Conservation (phyloP, 2,797 vertebrate genomes). For the Coregonus sp. region DNA sequence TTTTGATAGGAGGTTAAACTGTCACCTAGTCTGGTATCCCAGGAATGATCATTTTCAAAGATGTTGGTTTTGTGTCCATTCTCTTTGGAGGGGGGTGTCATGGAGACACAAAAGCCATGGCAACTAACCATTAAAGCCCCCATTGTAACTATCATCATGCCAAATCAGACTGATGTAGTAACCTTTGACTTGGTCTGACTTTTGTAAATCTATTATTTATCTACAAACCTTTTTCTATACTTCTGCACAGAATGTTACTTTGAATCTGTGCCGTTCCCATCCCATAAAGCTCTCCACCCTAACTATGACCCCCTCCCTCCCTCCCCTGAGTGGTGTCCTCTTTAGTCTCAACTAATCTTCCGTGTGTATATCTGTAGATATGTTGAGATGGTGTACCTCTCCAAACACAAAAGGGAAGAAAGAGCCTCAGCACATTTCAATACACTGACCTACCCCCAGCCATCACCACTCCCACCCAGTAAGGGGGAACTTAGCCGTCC, state of each 20-base stretch:
- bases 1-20: not conserved
- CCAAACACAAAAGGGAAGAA: slow-evolving; percentile 64
- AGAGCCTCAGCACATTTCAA: slow-evolving; percentile 69
- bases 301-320: not conserved
- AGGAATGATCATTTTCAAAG: slow-evolving; percentile 56
- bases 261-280: slow-evolving; percentile 6
- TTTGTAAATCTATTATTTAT: slow-evolving; percentile 9
- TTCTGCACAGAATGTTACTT: not conserved
- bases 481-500: slow-evolving; percentile 71
- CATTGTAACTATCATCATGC: slow-evolving; percentile 66
- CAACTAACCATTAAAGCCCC: slow-evolving; percentile 70
- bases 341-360: slow-evolving; percentile 35
- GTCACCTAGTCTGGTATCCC: slow-evolving; percentile 40
- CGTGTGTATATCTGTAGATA: slow-evolving; percentile 18
- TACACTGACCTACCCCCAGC: slow-evolving; percentile 72
- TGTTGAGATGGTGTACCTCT: slow-evolving; percentile 52
- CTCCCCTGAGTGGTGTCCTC: slow-evolving; percentile 21
- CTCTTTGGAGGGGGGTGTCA: slow-evolving; percentile 38
- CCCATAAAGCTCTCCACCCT: slow-evolving; percentile 15
- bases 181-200: slow-evolving; percentile 15
- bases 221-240: not conserved
- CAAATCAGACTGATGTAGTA: slow-evolving; percentile 36
- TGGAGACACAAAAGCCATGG: slow-evolving; percentile 74
- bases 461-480: slow-evolving; percentile 75
- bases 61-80: slow-evolving; percentile 32